A percentile compares a stretch with the other conserved stretches of the same genome.
These are phyloP conservation scores for Spea multiplicata DNA, from an alignment of 2,113 vertebrate species.

Conservation along the genomic window DNA sequence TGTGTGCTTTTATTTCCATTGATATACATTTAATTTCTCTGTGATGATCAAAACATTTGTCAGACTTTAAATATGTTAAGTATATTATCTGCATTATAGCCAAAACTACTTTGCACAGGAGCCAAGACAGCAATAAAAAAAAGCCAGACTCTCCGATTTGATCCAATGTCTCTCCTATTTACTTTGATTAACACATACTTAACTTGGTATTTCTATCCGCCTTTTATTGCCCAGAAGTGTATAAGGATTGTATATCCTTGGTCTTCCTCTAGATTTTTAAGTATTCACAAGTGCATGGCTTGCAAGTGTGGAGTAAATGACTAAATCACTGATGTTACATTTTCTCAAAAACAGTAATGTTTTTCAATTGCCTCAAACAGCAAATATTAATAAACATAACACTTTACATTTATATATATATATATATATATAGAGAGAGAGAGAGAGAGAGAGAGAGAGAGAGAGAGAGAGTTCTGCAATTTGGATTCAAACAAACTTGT, in stretches of 20 bases:
- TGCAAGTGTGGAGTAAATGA: constrained; percentile 26
- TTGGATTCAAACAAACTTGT: too few species aligned
- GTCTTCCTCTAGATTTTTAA: constrained; percentile 28
- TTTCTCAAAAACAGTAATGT: constrained; percentile 14
- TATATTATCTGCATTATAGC: constrained; percentile 58
- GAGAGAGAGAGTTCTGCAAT: too few species aligned
- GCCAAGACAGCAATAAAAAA: constrained; percentile 66
- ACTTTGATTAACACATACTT: constrained; percentile 58
- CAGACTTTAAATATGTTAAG: constrained; percentile 58
- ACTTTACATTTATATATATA: too few species aligned
- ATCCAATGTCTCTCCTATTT: constrained; percentile 57
- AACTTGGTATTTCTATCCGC: constrained; percentile 49
- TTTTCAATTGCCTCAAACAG: constrained; percentile 15
- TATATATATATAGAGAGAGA: too few species aligned
- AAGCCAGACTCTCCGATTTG: constrained; percentile 59
- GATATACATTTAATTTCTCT: constrained; percentile 57
- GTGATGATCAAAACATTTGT: constrained; percentile 66
- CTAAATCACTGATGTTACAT: constrained; percentile 27
- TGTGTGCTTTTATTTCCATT: constrained; percentile 60
- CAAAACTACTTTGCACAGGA: constrained; percentile 63
- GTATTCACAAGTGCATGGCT: constrained; percentile 23
- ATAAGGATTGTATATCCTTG: constrained; percentile 35
- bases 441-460: too few species aligned
- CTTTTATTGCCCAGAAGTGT: constrained; percentile 37
- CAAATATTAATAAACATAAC: background rate